phyloP scores from a whole-genome alignment of 23 tunicate species.

The Botrylloides violaceus region DNA sequence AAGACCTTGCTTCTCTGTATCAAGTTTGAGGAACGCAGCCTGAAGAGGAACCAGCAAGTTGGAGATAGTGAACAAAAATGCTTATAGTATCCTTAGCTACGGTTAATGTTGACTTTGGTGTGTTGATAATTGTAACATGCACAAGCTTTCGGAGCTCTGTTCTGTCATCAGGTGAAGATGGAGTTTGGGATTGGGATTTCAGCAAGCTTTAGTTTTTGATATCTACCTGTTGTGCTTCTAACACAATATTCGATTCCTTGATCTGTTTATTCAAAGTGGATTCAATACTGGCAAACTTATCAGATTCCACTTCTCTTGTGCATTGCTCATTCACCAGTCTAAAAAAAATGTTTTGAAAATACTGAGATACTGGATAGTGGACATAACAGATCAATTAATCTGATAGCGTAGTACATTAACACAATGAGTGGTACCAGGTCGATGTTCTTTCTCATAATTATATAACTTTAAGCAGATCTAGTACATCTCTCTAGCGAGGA shows the following conservation, averaged over 20 bases:
- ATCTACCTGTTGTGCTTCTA: slow-evolving; percentile 75
- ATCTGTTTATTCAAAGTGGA: slow-evolving; percentile 37
- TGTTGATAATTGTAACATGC: not conserved
- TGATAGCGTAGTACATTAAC: not conserved
- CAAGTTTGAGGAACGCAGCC: slow-evolving; percentile 62
- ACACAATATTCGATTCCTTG: slow-evolving; percentile 62
- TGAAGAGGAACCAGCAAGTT: slow-evolving; percentile 4
- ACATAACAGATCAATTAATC: not conserved
- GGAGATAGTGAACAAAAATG: not conserved
- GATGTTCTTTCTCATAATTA: too few relatives aligned
- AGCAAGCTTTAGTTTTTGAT: too few relatives aligned
- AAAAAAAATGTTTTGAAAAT: not conserved
- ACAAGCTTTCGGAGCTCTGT: not conserved
- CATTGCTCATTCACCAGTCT: slow-evolving; percentile 74
- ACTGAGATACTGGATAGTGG: not conserved
- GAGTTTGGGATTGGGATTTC: too few relatives aligned
- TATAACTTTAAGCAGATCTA: too few relatives aligned
- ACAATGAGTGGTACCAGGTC: too few relatives aligned
- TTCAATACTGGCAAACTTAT: slow-evolving; percentile 33
- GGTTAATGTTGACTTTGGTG: not conserved
- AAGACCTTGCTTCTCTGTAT: slow-evolving; percentile 35
- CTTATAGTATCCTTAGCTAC: not conserved
- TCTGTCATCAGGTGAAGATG: too few relatives aligned
- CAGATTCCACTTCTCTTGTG: slow-evolving; percentile 19
- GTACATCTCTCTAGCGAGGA: too few relatives aligned